Conservation (phyloP, 2,113 vertebrate species). For the Pygoscelis antarcticus region DNA sequence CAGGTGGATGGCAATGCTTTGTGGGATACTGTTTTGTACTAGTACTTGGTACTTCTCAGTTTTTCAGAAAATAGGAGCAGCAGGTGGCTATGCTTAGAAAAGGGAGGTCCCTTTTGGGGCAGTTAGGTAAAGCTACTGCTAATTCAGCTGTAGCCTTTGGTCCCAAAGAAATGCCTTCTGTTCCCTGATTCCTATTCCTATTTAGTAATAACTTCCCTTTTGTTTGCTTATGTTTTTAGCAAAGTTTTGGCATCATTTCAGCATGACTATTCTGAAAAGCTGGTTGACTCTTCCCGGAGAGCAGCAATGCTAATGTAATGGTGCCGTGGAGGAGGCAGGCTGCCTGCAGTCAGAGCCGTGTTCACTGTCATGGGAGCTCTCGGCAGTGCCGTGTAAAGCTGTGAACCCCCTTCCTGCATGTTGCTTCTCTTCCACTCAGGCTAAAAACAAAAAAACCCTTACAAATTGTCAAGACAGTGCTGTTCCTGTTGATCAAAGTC, state of each 20-base stretch:
- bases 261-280: not conserved
- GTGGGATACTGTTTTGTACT: not conserved
- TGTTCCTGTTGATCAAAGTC: not conserved
- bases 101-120: not conserved
- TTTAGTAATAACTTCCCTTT: not conserved
- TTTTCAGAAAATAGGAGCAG: not conserved
- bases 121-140: no score
- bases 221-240: not conserved
- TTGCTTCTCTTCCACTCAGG: not conserved
- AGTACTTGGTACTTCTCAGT: not conserved
- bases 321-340: not conserved
- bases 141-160: not conserved
- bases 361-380: not conserved
- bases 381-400: not conserved
- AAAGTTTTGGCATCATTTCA: not conserved
- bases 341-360: rapidly evolving
- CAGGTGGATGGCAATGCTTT: not conserved
- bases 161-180: not conserved
- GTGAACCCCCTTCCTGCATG: not conserved
- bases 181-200: not conserved
- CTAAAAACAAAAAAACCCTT: not conserved
- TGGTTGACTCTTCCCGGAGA: not conserved
- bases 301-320: not conserved
- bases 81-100: not conserved
- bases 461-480: not conserved